Evolutionary conservation across 2,888 invertebrate genomes (phyloP), one percentile per base, ranked within the genome.

Genomic region (Lomographa bimaculata): DNA sequence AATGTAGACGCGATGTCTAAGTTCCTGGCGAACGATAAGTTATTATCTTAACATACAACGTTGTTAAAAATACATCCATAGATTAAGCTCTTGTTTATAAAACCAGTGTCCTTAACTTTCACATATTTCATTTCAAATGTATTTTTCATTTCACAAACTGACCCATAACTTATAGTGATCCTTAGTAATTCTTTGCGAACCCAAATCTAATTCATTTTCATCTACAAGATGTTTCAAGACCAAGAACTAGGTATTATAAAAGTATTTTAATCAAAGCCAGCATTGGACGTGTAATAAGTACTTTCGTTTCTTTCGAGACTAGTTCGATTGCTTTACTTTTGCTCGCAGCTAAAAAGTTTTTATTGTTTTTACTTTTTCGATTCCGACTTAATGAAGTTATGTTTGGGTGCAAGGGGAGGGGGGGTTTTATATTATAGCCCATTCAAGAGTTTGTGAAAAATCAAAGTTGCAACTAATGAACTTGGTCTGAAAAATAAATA

Each of bases 281-380:
- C 60, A 54, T 58, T 61, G 57, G 26, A 29, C 24, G 11, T 50
- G 57, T 58, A 60, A 64, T 60, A 50, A 50, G 57, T 60, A 65
- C 65, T 68, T 71, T 72, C 65, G 62, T 61, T 50, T 53, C 57
- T 65, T 65, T 59, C 38, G 50, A 54, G 47, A 49, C 57, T 64
- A 63, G 60, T 63, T 60, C 59, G 47, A 70, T 64, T 50, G 57
- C 61, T 69, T 68, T 65, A 68, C 63, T 63, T 70, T 59, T 58
- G 57, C 54, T 59, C 35, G 32, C 14, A 54, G 52, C 56, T 53
- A 46, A 60, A 63, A 64, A 63, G 56, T 66, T 64, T 58, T 58
- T 63, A 64, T 64, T 66, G 60, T 66, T 64, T 57, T 57, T 59
- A 54, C 52, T 64, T 65, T 61, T 64, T 60, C 58, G 48, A 59